Conservation (phyloP, 1,140 invertebrate genomes). For the Nomia melanderi region DNA sequence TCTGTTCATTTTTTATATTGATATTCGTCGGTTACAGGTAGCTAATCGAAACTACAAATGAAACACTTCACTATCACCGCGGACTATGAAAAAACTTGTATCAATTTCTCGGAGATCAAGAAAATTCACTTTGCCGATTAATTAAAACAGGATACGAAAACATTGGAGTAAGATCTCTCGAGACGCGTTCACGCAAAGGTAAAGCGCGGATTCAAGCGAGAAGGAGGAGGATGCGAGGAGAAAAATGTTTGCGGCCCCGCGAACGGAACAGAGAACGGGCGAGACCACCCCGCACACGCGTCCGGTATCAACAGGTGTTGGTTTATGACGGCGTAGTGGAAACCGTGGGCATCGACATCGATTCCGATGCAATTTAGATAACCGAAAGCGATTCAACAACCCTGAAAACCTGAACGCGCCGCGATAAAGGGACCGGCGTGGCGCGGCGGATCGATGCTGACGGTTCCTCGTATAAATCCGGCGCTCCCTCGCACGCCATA, state of each 20-base stretch:
- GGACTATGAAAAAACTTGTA: no score
- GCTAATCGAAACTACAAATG: no score
- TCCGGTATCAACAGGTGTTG: slow-evolving; percentile 75
- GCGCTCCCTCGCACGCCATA: slow-evolving; percentile 54
- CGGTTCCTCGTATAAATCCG: slow-evolving; percentile 54
- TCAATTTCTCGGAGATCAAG: no score
- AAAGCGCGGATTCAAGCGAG: no score
- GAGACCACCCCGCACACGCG: slow-evolving; percentile 63
- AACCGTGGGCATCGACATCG: slow-evolving; percentile 77
- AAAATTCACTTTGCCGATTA: no score
- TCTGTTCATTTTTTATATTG: no score
- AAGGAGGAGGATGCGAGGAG: background rate
- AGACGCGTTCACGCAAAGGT: no score
- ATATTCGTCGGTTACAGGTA: no score
- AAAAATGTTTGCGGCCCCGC: background rate
- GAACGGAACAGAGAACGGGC: background rate
- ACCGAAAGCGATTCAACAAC: slow-evolving; percentile 76
- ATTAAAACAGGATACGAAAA: no score
- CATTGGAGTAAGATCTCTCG: no score
- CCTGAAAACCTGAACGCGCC: slow-evolving; percentile 68
- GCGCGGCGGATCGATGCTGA: background rate
- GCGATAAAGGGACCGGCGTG: slow-evolving; percentile 59
- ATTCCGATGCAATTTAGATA: slow-evolving; percentile 81
- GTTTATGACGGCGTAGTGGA: slow-evolving; percentile 75
- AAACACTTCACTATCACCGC: no score